Base-by-base conservation (phyloP, 2,888 invertebrate genomes). In the Deroplatys truncata region DNA sequence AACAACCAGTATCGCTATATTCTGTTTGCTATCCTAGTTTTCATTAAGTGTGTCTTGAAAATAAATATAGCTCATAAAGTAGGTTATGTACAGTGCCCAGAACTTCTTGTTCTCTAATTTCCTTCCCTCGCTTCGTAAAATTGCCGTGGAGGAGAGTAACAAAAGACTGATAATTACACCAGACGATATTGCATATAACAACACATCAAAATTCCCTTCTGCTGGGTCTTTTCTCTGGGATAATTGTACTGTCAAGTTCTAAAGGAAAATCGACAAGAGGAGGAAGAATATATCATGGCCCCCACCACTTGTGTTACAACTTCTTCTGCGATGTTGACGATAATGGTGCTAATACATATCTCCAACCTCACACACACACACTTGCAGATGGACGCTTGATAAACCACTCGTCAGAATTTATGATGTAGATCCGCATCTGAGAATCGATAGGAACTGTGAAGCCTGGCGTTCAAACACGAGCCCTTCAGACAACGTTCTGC, bases 171-270 rank as follows among this genome's bases (percentile, higher is more conserved):
- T 85, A 43, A 85, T 85, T 43, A 49, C 10, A 28, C n/a, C 1
- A 72, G 85, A 28, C 28, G 49, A 56, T 85, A 85, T 85, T 56
- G 28, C 56, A 28, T 49, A 31, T 85, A 85, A 85, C 49, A 85
- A 56, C 85, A 49, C 85, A 85, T n/a, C 85, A 49, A 49, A 49
- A 72, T 72, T 56, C 85, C 28, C 56, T 28, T 28, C 49, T 49
- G 85, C 49, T 10, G 56, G 85, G 49, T 72, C 20, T 72, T 72
- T 72, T 72, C 56, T 72, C 56, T 72, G 56, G 56, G 28, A 28
- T 85, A 85, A 85, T 85, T 85, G 85, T 56, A 85, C 85, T 85
- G 85, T 85, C 85, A 85, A 85, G 85, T 85, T 85, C 85, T 20
- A 85, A 56, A 85, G 85, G 43, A 85, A 85, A 85, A 85, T 85